Conservation (phyloP, 2,113 vertebrate species). For the Taxidea taxus region DNA sequence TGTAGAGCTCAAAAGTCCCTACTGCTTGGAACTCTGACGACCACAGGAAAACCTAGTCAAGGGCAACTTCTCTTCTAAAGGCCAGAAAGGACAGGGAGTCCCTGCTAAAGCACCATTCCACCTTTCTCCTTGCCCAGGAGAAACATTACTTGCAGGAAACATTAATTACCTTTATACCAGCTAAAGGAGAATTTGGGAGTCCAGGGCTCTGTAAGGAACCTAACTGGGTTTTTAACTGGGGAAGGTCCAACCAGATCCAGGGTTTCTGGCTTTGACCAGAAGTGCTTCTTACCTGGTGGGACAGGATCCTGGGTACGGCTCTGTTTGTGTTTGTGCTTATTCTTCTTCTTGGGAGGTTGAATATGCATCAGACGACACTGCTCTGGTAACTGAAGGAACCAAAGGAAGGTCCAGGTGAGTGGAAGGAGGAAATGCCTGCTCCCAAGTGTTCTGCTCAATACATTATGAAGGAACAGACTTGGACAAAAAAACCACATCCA, state of each 20-base stretch:
- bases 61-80: background rate
- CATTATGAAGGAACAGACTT: background rate
- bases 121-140: background rate
- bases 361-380: slow-evolving; percentile 98
- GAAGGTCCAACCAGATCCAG: background rate
- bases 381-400: slow-evolving; percentile 89
- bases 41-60: background rate
- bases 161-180: background rate
- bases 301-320: slow-evolving; percentile 94
- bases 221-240: background rate
- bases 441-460: background rate
- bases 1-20: background rate
- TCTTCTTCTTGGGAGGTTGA: slow-evolving; percentile 98
- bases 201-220: background rate
- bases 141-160: background rate
- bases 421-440: background rate
- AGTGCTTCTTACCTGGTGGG: slow-evolving; percentile 88
- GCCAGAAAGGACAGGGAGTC: background rate
- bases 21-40: background rate
- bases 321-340: slow-evolving; percentile 97
- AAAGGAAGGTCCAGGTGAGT: background rate
- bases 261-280: rapidly evolving
- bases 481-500: background rate
- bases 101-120: background rate
- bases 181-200: background rate